phyloP scores from a whole-genome alignment of 2,113 vertebrate genomes.

The Sylvietta virens region DNA sequence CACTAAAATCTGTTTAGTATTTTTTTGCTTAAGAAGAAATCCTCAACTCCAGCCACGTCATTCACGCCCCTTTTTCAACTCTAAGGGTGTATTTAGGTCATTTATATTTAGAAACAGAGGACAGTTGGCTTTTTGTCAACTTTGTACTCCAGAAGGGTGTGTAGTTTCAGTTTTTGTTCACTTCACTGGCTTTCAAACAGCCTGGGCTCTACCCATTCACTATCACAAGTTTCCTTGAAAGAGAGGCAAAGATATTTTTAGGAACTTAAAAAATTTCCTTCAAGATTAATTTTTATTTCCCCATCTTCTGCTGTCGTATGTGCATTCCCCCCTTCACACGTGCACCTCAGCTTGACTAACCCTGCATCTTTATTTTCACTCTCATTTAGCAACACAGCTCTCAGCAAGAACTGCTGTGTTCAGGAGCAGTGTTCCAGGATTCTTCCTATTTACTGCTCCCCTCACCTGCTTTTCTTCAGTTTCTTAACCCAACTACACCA shows the following conservation, averaged over 20 bases:
- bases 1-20: not conserved
- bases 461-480: not conserved
- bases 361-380: not conserved
- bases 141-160: not conserved
- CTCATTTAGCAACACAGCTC: not conserved
- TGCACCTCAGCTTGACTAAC: not conserved
- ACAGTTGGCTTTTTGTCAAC: not conserved
- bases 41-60: not conserved
- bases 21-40: not conserved
- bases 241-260: not conserved
- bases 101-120: not conserved
- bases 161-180: not conserved
- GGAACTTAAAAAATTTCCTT: not conserved
- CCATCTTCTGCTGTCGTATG: not conserved
- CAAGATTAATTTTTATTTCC: not conserved
- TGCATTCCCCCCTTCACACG: not conserved
- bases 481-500: not conserved
- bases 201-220: not conserved
- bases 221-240: constrained; percentile 3
- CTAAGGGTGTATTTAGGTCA: not conserved
- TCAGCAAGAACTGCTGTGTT: not conserved
- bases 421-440: not conserved
- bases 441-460: not conserved
- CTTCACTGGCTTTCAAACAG: not conserved
- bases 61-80: not conserved